phyloP scores from a whole-genome alignment of 2,797 vertebrate species.

The Sebastes kiyomatsui region DNA sequence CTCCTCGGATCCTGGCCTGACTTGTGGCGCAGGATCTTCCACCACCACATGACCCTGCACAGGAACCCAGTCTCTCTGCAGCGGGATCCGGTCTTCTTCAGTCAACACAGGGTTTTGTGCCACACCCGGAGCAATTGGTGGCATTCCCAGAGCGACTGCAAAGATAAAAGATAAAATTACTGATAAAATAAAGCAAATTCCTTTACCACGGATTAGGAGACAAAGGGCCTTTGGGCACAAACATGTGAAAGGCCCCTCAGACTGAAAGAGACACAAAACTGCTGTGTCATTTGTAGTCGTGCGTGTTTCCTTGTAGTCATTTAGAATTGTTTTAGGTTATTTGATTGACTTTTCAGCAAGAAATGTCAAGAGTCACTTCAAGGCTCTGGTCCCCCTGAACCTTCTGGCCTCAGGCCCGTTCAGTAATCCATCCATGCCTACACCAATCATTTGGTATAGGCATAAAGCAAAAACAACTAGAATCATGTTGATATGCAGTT shows the following conservation, averaged over 20 bases:
- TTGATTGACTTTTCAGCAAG: not conserved
- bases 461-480: not conserved
- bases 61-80: slow-evolving; percentile 54
- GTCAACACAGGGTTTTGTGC: not conserved
- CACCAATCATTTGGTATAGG: not conserved
- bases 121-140: not conserved
- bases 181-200: not conserved
- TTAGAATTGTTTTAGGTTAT: not conserved
- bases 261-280: not conserved
- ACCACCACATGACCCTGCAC: slow-evolving; percentile 57
- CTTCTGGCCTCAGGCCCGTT: not conserved
- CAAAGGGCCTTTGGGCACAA: not conserved
- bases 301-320: not conserved
- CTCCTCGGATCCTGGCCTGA: not conserved
- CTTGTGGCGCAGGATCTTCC: slow-evolving; percentile 46
- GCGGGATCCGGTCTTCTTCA: slow-evolving; percentile 6
- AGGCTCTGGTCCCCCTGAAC: not conserved
- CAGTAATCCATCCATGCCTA: not conserved
- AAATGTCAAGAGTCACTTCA: not conserved
- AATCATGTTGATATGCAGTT: not conserved
- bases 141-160: slow-evolving; percentile 52
- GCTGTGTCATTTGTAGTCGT: not conserved
- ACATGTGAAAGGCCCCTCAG: not conserved
- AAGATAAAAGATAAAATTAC: not conserved
- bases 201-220: not conserved